Evolutionary conservation across 1,140 invertebrate genomes (phyloP).

Genomic region (Glossosoma conforme): DNA sequence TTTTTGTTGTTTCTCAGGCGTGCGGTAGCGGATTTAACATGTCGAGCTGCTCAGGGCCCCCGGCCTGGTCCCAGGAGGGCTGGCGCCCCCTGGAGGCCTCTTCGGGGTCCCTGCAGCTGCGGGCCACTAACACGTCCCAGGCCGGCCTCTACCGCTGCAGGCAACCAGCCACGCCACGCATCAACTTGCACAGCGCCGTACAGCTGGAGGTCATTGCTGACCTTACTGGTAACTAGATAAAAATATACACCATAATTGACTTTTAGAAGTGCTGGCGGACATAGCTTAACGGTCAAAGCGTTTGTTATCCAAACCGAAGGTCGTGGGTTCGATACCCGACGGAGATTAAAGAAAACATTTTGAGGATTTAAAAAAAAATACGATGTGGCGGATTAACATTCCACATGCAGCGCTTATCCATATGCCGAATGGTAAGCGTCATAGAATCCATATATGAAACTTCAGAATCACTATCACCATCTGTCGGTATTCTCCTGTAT

Average conservation of each 20-base stretch:
- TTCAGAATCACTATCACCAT: too few relatives aligned
- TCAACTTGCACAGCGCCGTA: slow-evolving; percentile 15
- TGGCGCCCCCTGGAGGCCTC: slow-evolving; percentile 4
- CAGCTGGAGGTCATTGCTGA: slow-evolving; percentile 19
- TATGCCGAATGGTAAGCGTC: too few relatives aligned
- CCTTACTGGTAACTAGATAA: slow-evolving; percentile 8
- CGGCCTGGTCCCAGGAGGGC: not conserved
- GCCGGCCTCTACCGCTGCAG: slow-evolving; percentile 25
- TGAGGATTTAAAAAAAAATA: not conserved
- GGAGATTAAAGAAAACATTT: too few relatives aligned
- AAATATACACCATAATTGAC: slow-evolving; percentile 3
- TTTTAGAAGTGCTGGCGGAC: too few relatives aligned
- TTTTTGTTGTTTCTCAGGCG: slow-evolving; percentile 15
- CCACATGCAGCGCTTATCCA: too few relatives aligned
- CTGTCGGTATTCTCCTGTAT: too few relatives aligned
- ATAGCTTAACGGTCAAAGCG: too few relatives aligned
- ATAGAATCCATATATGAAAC: too few relatives aligned
- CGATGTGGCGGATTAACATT: too few relatives aligned
- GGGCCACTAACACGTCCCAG: not conserved
- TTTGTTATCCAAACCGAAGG: too few relatives aligned
- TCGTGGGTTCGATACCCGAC: too few relatives aligned
- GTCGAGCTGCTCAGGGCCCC: slow-evolving; percentile 10
- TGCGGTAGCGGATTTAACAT: slow-evolving; percentile 17
- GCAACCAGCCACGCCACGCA: slow-evolving; percentile 17
- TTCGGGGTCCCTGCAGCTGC: slow-evolving; percentile 5